Evolutionary conservation across 2,113 vertebrate species (phyloP), one percentile per base, ranked within the genome.

Genomic region (Leucopsar rothschildi): DNA sequence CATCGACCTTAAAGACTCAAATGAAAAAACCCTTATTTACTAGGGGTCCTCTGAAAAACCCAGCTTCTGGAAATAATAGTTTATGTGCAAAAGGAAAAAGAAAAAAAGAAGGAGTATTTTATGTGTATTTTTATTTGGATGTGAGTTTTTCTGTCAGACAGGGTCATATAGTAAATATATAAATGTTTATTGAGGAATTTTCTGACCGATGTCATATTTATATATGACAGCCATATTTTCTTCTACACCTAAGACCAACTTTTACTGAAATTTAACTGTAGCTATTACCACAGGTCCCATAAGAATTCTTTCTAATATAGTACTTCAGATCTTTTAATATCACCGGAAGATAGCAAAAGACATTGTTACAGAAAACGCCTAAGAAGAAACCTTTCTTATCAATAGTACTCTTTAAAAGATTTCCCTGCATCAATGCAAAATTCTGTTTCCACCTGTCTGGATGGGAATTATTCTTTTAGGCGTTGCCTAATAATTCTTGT

Each of bases 271-370:
- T 82, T 71, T 2, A 5, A 42, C 13, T 79, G 4, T 44, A 79
- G 56, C 3, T 4, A 15, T 49, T 87, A 52, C 3, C 3, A 44
- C 11, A 37, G 10, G 2, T 64, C 6, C 11, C 5, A 0, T 10
- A 44, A 73, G 20, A 52, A 55, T 15, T 25, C 3, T 50, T 82
- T 49, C 39, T 35, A 50, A 24, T 0, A 1, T 8, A 8, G 7
- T 44, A 27, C 33, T 71, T 27, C 33, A 60, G 27, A 79, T 37
- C 7, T 40, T 86, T 37, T 44, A 28, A 12, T 63, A 60, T 79
- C 65, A 60, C 31, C 29, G 65, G 9, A 18, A 42, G 59, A 57
- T 25, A 88, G n/a, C 25, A 82, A 56, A 72, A 37, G 14, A 69
- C 45, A 72, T 8, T 20, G 12, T 16, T 57, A 80, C 5, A 42